phyloP scores from a whole-genome alignment of 1,140 invertebrate species.

The Tribolium madens region DNA sequence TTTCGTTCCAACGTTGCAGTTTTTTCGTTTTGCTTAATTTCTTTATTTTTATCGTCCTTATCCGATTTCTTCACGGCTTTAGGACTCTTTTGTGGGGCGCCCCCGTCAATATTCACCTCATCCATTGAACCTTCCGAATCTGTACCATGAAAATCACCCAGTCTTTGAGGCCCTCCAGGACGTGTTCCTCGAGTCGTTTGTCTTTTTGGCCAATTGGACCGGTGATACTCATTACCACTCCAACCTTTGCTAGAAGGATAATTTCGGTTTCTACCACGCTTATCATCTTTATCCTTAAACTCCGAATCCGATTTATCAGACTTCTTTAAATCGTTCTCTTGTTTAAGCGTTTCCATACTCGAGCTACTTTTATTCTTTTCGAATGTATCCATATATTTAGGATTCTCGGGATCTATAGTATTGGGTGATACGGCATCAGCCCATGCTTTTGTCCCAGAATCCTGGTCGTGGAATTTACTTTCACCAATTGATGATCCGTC shows the following conservation, averaged over 20 bases:
- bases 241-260: slow-evolving; percentile 59
- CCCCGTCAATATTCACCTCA: slow-evolving; percentile 61
- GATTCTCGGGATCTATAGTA: slow-evolving; percentile 49
- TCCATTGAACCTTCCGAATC: slow-evolving; percentile 74
- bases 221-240: slow-evolving; percentile 56
- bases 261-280: slow-evolving; percentile 64
- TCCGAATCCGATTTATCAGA: slow-evolving; percentile 51
- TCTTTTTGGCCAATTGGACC: slow-evolving; percentile 56
- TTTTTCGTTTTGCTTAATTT: slow-evolving; percentile 60
- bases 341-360: slow-evolving; percentile 41
- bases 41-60: slow-evolving; percentile 72
- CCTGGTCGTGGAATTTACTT: slow-evolving; percentile 49
- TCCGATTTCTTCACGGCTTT: slow-evolving; percentile 68
- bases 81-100: slow-evolving; percentile 63
- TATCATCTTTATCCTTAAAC: slow-evolving; percentile 62
- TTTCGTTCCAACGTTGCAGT: slow-evolving; percentile 64
- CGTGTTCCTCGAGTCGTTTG: slow-evolving; percentile 41
- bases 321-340: slow-evolving; percentile 51
- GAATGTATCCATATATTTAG: slow-evolving; percentile 40
- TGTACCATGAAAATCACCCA: slow-evolving; percentile 66
- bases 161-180: slow-evolving; percentile 47
- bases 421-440: slow-evolving; percentile 67
- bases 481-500: slow-evolving; percentile 55
- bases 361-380: slow-evolving; percentile 48
- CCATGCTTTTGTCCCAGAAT: slow-evolving; percentile 66